Conservation (phyloP, 2,888 invertebrate genomes). For the Chrysotoxum bicinctum region DNA sequence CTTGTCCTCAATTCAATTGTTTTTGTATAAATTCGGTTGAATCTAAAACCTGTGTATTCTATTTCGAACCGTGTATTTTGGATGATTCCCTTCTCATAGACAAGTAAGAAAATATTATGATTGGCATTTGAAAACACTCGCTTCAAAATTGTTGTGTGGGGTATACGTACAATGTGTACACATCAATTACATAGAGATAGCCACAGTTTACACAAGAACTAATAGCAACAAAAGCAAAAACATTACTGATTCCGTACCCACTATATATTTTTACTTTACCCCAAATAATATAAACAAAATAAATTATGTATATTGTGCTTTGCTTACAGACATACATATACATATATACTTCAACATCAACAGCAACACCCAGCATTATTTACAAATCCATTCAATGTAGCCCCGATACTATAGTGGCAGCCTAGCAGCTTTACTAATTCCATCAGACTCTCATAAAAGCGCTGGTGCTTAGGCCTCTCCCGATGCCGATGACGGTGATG, state of each 20-base stretch:
- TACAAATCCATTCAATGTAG: conserved; percentile 68
- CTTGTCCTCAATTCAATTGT: too few relatives aligned
- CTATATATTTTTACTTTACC: conserved; percentile 40
- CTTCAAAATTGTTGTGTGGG: background rate
- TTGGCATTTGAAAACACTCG: conserved; percentile 59
- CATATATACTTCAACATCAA: conserved; percentile 3
- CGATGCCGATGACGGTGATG: background rate
- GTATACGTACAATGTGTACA: background rate
- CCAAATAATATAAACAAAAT: conserved; percentile 52
- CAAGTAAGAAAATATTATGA: conserved; percentile 30
- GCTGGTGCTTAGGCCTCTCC: conserved; percentile 49
- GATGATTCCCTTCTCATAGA: conserved; percentile 1
- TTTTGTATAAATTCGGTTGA: background rate
- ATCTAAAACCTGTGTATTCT: background rate
- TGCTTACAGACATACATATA: conserved; percentile 1
- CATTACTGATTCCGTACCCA: conserved; percentile 37
- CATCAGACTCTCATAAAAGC: conserved; percentile 52
- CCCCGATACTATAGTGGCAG: conserved; percentile 21
- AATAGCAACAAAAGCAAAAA: conserved; percentile 23
- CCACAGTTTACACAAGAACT: conserved; percentile 19
- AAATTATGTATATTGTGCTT: conserved; percentile 32
- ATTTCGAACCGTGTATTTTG: conserved; percentile 47
- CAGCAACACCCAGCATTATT: conserved; percentile 45
- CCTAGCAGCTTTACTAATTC: conserved; percentile 52
- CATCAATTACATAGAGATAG: background rate